Evolutionary conservation across 2,113 vertebrate genomes (phyloP), one percentile per base, ranked within the genome.

Genomic region (Procavia capensis): DNA sequence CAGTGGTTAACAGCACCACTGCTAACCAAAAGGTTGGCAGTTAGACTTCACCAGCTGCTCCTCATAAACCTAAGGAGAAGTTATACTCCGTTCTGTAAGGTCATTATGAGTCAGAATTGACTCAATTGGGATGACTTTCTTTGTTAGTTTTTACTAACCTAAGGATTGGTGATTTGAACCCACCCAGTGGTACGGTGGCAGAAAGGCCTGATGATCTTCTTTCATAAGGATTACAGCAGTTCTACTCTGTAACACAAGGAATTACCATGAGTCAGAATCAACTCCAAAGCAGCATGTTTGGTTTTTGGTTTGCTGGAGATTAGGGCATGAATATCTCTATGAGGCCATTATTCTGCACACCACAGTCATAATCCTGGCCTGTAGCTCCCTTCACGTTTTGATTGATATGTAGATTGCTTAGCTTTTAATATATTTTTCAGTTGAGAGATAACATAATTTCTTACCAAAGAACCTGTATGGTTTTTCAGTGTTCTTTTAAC

Each of bases 361-460:
- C 22, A 66, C 3, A 74, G 43, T 34, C 29, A 88, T 41, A 29
- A 76, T 45, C 85, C 7, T 93, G 87, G 78, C 22, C 54, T 54
- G 20, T 59, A 20, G 8, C 70, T 91, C 43, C 85, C 59, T 92
- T 79, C 57, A 66, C 36, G 59, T 80, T 94, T 63, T 76, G 9
- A 95, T 76, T 11, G 43, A 2, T 41, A 64, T 41, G 39, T 10
- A 88, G n/a, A 74, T 39, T 87, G 16, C n/a, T 74, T 20, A 19
- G 34, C 24, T 93, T 78, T 54, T 87, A 90, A 93, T 88, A 43
- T 80, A 82, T 57, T 84, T 76, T 94, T 64, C 27, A 75, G 82
- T 54, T 24, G 86, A 95, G 57, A 93, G 29, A 79, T 78, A 79
- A 84, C 85, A 86, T 91, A 85, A 72, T 87, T 90, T 7, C 22